phyloP scores from a whole-genome alignment of 2,113 vertebrate genomes.

The Ciconia stormi region DNA sequence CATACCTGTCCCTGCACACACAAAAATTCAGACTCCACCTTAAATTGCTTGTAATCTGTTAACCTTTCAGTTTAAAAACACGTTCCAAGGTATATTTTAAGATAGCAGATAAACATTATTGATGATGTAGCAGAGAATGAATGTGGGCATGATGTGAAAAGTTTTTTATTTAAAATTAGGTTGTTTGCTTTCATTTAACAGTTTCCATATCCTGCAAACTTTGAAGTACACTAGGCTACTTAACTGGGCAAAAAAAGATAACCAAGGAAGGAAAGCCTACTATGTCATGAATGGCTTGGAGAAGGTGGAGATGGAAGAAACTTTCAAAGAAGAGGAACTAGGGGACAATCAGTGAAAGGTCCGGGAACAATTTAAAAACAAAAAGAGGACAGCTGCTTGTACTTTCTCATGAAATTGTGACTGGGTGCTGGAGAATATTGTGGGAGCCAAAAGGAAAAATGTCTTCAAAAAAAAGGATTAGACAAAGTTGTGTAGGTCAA shows the following conservation, averaged over 20 bases:
- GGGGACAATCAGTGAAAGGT: neutral
- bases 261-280: neutral
- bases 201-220: neutral
- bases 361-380: neutral
- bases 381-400: neutral
- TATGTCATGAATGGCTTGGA: neutral
- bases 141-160: neutral
- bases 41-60: neutral
- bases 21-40: neutral
- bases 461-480: neutral
- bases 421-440: neutral
- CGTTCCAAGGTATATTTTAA: neutral
- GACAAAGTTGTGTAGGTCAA: neutral
- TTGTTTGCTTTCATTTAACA: neutral
- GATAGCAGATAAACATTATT: neutral
- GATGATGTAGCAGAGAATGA: neutral
- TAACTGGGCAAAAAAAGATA: neutral
- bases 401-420: neutral
- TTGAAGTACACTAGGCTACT: neutral
- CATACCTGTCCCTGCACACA: neutral
- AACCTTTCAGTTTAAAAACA: neutral
- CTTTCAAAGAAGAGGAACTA: neutral
- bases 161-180: neutral
- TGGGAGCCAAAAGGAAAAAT: neutral
- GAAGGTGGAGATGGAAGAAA: neutral